These are phyloP conservation scores for Colinus virginianus DNA, from an alignment of 2,113 vertebrate species.

Conservation along the genomic window DNA sequence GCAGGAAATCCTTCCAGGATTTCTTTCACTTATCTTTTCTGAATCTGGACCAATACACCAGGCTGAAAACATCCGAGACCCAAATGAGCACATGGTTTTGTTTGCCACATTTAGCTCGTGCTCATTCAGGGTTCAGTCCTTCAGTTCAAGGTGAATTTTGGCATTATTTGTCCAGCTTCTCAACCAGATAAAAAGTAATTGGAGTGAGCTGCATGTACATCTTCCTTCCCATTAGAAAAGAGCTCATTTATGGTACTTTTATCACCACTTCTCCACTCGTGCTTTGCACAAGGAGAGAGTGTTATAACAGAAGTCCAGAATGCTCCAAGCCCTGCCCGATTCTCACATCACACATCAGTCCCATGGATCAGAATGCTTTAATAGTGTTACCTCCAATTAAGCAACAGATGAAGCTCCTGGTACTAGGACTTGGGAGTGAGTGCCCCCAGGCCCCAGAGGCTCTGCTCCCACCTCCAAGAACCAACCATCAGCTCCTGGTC, in stretches of 20 bases:
- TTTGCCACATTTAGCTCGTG: not conserved
- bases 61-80: not conserved
- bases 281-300: not conserved
- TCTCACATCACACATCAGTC: rapidly evolving
- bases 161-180: not conserved
- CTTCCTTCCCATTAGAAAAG: not conserved
- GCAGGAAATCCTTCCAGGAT: not conserved
- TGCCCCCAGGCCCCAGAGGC: not conserved
- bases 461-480: rapidly evolving
- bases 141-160: rapidly evolving
- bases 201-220: rapidly evolving
- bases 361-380: not conserved
- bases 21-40: not conserved
- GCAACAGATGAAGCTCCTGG: not conserved
- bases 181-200: not conserved
- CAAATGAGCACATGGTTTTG: not conserved
- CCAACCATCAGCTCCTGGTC: not conserved
- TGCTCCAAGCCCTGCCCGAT: not conserved
- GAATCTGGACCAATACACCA: rapidly evolving
- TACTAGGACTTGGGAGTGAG: rapidly evolving
- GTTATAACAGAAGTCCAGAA: not conserved
- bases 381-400: not conserved
- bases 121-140: not conserved
- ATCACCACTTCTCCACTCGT: not conserved
- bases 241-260: not conserved